phyloP scores from a whole-genome alignment of 2,113 vertebrate genomes.

The Takifugu flavidus region DNA sequence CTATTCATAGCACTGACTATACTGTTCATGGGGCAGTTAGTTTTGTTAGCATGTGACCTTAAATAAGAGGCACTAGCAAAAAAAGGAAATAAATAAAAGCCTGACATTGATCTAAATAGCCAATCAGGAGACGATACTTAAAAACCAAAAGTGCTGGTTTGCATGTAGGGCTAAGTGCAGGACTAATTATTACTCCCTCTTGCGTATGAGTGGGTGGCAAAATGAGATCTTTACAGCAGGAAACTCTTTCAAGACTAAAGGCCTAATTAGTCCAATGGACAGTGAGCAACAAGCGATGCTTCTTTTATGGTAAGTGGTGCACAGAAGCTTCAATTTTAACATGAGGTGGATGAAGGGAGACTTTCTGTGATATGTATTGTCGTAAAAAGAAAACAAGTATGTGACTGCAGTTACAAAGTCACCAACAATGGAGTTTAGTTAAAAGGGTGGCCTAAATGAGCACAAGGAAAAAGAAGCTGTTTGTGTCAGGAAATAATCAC shows the following conservation, averaged over 20 bases:
- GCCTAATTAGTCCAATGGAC: conserved; percentile 45
- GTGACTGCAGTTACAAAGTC: conserved; percentile 26
- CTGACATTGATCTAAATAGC: conserved; percentile 23
- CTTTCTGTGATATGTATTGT: conserved; percentile 11
- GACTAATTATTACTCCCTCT: conserved; percentile 30
- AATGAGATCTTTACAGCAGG: conserved; percentile 32
- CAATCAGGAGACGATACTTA: conserved; percentile 39
- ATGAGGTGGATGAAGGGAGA: neutral
- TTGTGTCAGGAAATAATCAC: conserved; percentile 33
- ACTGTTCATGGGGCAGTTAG: neutral
- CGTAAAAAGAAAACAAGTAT: neutral
- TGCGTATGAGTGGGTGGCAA: conserved; percentile 32
- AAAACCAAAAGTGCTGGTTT: conserved; percentile 33
- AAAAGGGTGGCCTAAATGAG: conserved; percentile 20
- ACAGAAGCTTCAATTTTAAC: conserved; percentile 9
- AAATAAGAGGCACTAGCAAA: conserved; percentile 12
- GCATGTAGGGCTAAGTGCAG: conserved; percentile 29
- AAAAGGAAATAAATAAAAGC: conserved; percentile 17
- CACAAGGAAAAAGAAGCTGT: conserved; percentile 20
- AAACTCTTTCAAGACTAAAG: conserved; percentile 32
- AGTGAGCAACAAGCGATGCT: conserved; percentile 22
- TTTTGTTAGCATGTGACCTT: neutral
- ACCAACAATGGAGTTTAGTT: neutral
- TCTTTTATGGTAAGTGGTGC: conserved; percentile 31
- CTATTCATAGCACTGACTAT: neutral